These are phyloP conservation scores for Threskiornis aethiopicus DNA, from an alignment of 2,797 vertebrate species.

Conservation along the genomic window DNA sequence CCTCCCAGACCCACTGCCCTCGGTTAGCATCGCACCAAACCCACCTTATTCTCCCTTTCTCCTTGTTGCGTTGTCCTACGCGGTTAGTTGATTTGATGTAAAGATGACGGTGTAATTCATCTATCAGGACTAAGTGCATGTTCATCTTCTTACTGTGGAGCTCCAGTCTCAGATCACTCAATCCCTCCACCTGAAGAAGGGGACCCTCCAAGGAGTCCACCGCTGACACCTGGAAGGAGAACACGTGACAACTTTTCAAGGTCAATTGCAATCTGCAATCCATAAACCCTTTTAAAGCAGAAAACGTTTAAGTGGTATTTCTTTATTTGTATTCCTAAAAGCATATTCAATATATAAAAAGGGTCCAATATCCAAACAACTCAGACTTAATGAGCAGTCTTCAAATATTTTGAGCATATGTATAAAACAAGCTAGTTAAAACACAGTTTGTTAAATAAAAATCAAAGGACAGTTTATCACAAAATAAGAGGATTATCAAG, in stretches of 20 bases:
- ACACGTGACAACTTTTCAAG: not conserved
- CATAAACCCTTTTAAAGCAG: not conserved
- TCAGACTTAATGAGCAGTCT: not conserved
- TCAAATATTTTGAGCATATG: not conserved
- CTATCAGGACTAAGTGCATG: slow-evolving; percentile 94
- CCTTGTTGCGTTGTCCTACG: slow-evolving; percentile 85
- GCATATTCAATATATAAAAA: not conserved
- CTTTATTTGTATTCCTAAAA: not conserved
- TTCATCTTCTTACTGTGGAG: slow-evolving; percentile 98
- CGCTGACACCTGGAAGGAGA: slow-evolving; percentile 85
- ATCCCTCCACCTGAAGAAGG: slow-evolving; percentile 92
- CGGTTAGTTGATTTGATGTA: slow-evolving; percentile 96
- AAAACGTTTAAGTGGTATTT: not conserved
- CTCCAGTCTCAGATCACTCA: slow-evolving; percentile 94
- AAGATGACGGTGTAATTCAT: slow-evolving; percentile 93
- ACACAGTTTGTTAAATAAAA: not conserved
- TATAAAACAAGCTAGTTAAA: not conserved
- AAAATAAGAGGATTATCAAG: not conserved
- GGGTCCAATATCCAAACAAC: not conserved
- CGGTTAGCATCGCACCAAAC: not conserved
- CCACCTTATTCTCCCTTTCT: slow-evolving; percentile 78
- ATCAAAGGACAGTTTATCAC: not conserved
- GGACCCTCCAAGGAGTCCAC: slow-evolving; percentile 92
- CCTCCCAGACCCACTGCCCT: not conserved
- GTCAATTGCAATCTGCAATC: no score